Base-by-base conservation (phyloP, 2,888 invertebrate species). In the Sepioteuthis lessoniana region DNA sequence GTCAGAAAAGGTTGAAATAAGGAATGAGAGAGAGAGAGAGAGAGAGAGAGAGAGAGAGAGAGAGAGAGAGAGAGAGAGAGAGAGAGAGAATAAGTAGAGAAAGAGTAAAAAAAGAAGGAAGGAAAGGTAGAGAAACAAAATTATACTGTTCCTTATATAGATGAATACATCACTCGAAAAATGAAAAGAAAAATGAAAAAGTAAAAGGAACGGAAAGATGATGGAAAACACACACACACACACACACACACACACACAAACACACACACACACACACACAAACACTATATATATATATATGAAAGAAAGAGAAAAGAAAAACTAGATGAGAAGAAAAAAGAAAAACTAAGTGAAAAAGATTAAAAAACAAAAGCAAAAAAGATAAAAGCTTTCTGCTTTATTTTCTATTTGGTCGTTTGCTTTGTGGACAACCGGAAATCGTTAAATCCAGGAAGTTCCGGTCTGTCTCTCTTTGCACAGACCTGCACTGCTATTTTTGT, bases 361-460 rank as follows among this genome's bases (percentile, higher is more conserved):
- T n/a, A 76, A 76, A 0, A 60, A 8, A 8, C 2, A 60, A 25
- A 25, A 8, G 7, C 21, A 31, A 31, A 25, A 60, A 60, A 60
- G 60, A 31, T 60, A 76, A 76, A 76, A 55, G 55, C 55, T 55
- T 55, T 55, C 25, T 25, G 21, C 21, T n/a, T 76, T n/a, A 16
- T n/a, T 76, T 35, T n/a, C n/a, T 55, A 21, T 21, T 21, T 55
- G 55, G 76, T 76, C 76, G 76, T 76, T n/a, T 76, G 76, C 4
- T 16, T 76, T 76, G 76, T 76, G 76, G 76, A 76, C n/a, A 76
- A 35, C 76, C n/a, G 76, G 76, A 76, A 76, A 76, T 76, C 76
- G 76, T 76, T 76, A n/a, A 76, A 35, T 76, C 76, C 76, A n/a
- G 76, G 76, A 76, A 76, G 76, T 76, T n/a, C 76, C 76, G n/a